phyloP scores from a whole-genome alignment of 2,888 invertebrate genomes.

The Sarcophaga subvicina region DNA sequence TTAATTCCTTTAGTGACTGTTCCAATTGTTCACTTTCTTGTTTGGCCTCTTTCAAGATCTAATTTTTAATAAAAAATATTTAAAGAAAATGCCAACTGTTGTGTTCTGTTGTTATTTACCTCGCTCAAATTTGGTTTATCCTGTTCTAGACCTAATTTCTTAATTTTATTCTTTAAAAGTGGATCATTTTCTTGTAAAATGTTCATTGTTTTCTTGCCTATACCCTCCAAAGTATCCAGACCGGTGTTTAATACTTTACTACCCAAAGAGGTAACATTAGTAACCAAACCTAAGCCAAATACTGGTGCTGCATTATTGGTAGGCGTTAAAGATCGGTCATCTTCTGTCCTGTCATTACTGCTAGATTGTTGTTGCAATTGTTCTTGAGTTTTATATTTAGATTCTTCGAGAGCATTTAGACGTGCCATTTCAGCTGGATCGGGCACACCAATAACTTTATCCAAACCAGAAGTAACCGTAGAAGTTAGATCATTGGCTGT shows the following conservation, averaged over 20 bases:
- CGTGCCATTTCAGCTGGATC: constrained; percentile 90
- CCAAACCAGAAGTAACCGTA: constrained; percentile 92
- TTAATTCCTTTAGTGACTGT: constrained; percentile 76
- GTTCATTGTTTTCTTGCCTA: constrained; percentile 97
- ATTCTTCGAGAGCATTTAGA: constrained; percentile 77
- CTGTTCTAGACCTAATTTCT: constrained; percentile 81
- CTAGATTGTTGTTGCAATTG: constrained; percentile 21
- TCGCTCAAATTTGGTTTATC: constrained; percentile 79
- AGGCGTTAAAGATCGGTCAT: constrained; percentile 29
- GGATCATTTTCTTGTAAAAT: constrained; percentile 96
- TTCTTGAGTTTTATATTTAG: constrained; percentile 70
- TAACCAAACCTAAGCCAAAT: constrained; percentile 76
- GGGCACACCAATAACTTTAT: constrained; percentile 91
- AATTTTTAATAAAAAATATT: constrained; percentile 65
- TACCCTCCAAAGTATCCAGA: constrained; percentile 93
- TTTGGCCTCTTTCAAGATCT: constrained; percentile 87
- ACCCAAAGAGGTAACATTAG: constrained; percentile 81
- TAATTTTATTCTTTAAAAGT: constrained; percentile 87
- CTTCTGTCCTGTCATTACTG: neutral
- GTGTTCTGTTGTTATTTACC: constrained; percentile 54
- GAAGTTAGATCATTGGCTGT: constrained; percentile 90
- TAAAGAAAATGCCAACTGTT: neutral
- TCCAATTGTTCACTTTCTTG: constrained; percentile 84
- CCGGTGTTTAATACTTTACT: constrained; percentile 90
- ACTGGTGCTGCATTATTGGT: constrained; percentile 54